Conservation (phyloP, 1,140 invertebrate genomes). For the Penaeus chinensis region DNA sequence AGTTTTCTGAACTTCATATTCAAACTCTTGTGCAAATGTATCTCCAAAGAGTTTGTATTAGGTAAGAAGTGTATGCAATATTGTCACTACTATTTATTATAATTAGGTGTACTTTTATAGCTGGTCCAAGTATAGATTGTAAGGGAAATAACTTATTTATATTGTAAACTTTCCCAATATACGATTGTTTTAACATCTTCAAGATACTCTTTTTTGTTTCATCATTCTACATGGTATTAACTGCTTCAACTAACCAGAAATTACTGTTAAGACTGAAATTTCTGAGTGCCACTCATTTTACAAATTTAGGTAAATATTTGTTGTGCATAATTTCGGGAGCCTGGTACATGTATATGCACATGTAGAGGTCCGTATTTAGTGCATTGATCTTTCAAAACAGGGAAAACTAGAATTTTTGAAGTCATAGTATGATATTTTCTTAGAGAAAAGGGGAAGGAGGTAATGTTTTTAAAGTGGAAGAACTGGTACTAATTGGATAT, state of each 20-base stretch:
- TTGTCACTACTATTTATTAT: slow-evolving; percentile 54
- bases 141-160: slow-evolving; percentile 57
- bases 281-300: neutral
- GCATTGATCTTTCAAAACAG: too few relatives aligned
- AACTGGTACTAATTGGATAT: too few relatives aligned
- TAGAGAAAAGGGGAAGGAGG: too few relatives aligned
- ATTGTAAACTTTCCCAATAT: slow-evolving; percentile 42
- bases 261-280: slow-evolving; percentile 16
- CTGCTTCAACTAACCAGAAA: slow-evolving; percentile 3
- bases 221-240: neutral
- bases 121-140: slow-evolving; percentile 53
- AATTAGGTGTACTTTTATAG: slow-evolving; percentile 57
- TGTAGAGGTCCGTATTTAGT: too few relatives aligned
- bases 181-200: neutral
- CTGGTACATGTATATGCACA: too few relatives aligned
- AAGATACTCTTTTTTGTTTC: neutral
- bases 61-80: slow-evolving; percentile 57
- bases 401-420: too few relatives aligned
- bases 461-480: too few relatives aligned
- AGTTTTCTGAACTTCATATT: slow-evolving; percentile 51
- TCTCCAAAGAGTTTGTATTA: slow-evolving; percentile 46
- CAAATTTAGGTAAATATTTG: too few relatives aligned
- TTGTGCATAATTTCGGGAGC: too few relatives aligned
- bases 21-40: slow-evolving; percentile 49
- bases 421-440: too few relatives aligned